Evolutionary conservation across 2,888 invertebrate species (phyloP).

Genomic region (Selenia dentaria): DNA sequence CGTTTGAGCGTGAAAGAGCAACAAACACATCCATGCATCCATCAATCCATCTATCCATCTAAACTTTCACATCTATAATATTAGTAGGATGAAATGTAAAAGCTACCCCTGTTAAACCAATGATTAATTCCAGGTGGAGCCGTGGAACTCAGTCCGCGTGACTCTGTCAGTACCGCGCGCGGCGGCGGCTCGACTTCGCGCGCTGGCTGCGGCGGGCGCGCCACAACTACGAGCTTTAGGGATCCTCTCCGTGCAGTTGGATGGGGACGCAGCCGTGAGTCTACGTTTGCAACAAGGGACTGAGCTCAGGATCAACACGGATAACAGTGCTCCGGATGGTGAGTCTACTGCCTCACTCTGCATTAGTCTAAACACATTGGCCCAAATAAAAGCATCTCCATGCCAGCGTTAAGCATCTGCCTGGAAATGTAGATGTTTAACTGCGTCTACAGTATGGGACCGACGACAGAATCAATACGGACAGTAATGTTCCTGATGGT

Average conservation of each 20-base stretch:
- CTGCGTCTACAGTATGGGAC: too few relatives aligned
- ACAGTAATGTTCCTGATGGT: too few relatives aligned
- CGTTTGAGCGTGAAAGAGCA: too few relatives aligned
- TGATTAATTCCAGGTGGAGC: constrained; percentile 91
- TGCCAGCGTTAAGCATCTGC: too few relatives aligned
- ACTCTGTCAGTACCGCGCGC: constrained; percentile 98
- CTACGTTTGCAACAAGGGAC: constrained; percentile 85
- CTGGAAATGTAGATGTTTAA: too few relatives aligned
- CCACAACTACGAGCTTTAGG: constrained; percentile 95
- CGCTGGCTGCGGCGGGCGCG: constrained; percentile 96
- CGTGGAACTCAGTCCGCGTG: constrained; percentile 99
- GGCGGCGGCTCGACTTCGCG: constrained; percentile 95
- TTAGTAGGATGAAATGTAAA: too few relatives aligned
- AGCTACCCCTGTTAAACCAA: too few relatives aligned
- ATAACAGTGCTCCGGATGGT: constrained; percentile 33
- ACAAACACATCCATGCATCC: too few relatives aligned
- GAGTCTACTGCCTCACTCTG: background rate
- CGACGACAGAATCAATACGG: too few relatives aligned
- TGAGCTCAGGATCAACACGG: constrained; percentile 71
- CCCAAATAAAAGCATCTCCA: too few relatives aligned
- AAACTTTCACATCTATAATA: too few relatives aligned
- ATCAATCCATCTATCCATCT: too few relatives aligned
- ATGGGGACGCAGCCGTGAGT: constrained; percentile 92
- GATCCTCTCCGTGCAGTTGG: constrained; percentile 97
- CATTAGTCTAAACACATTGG: background rate